Percentiles rank a stretch among this genome's conserved stretches.
phyloP scores from a whole-genome alignment of 2,113 vertebrate species.

The Fulica atra region DNA sequence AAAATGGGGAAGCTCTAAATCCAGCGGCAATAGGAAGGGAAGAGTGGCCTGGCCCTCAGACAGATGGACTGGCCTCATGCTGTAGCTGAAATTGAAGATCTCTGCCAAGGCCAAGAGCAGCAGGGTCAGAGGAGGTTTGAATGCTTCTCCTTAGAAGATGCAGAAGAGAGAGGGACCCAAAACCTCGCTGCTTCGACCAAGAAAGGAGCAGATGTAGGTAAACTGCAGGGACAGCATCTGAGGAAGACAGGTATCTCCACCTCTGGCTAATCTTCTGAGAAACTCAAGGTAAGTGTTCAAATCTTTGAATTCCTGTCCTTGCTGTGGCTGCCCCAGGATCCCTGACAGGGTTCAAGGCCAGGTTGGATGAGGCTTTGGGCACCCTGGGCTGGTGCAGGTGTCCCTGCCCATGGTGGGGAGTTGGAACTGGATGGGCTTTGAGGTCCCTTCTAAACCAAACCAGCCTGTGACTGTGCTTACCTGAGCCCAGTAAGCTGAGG shows the following conservation, averaged over 20 bases:
- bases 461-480: no score
- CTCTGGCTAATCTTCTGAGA: not conserved
- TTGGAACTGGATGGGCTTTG: no score
- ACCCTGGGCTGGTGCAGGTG: no score
- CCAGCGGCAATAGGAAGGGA: not conserved
- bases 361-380: no score
- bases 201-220: not conserved
- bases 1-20: not conserved
- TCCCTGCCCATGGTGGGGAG: no score
- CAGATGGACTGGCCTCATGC: not conserved
- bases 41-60: not conserved
- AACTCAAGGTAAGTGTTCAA: not conserved
- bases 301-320: not conserved
- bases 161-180: not conserved
- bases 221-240: not conserved
- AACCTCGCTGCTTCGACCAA: not conserved
- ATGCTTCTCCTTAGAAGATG: not conserved
- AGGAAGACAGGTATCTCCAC: not conserved
- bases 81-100: rapidly evolving
- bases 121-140: not conserved
- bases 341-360: no score
- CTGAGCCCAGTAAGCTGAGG: not conserved
- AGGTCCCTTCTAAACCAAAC: no score
- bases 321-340: no score
- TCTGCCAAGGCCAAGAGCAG: not conserved